phyloP scores from a whole-genome alignment of 2,113 vertebrate species.

The Percina caprodes region DNA sequence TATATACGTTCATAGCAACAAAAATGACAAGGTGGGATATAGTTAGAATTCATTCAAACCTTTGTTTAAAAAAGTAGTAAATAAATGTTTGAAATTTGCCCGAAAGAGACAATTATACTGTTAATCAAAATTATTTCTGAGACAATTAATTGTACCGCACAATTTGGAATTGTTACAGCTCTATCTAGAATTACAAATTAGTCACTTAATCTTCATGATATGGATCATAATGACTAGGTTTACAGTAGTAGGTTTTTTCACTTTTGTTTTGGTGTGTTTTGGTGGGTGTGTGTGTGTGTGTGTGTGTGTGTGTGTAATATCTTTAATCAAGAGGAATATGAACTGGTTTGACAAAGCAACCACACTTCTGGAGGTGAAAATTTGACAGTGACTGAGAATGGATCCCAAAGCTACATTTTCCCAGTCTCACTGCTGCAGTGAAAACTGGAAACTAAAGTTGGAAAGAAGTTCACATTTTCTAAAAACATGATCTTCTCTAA shows the following conservation, averaged over 20 bases:
- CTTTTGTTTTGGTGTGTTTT: too few species aligned
- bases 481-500: background rate
- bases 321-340: background rate
- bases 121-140: too few species aligned
- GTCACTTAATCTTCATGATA: background rate
- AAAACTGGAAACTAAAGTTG: constrained; percentile 6
- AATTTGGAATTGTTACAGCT: too few species aligned
- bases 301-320: background rate
- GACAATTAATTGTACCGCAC: too few species aligned
- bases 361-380: constrained; percentile 18
- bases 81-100: too few species aligned
- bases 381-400: background rate
- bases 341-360: background rate
- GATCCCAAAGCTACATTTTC: background rate
- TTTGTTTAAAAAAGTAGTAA: too few species aligned
- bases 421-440: background rate
- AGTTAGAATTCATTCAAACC: too few species aligned
- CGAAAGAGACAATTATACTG: too few species aligned
- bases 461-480: background rate
- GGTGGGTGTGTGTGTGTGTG: background rate
- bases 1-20: too few species aligned
- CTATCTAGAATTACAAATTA: background rate
- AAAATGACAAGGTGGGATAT: too few species aligned
- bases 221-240: background rate
- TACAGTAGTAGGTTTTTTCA: background rate